These are phyloP conservation scores for Tamias sibiricus DNA, from an alignment of 2,113 vertebrate genomes.

Conservation along the genomic window DNA sequence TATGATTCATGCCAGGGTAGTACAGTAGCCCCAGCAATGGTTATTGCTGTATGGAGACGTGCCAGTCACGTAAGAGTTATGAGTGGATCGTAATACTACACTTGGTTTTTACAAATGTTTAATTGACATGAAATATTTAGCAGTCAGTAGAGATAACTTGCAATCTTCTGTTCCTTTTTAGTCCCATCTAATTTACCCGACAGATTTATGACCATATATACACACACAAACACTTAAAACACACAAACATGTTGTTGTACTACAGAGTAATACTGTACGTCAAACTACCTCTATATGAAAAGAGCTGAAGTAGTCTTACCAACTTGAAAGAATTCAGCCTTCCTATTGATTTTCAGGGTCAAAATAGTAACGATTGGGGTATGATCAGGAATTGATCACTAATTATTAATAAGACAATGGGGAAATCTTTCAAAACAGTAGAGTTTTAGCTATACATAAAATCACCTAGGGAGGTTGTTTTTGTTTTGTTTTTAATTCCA, in stretches of 20 bases:
- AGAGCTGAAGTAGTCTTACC: background rate
- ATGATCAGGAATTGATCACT: background rate
- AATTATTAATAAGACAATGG: background rate
- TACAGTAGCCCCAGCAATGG: constrained; percentile 45
- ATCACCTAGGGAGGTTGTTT: background rate
- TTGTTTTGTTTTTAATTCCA: background rate
- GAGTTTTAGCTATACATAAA: background rate
- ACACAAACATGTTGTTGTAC: background rate
- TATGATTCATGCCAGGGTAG: constrained; percentile 20
- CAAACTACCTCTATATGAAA: background rate
- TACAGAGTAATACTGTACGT: background rate
- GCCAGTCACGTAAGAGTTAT: constrained; percentile 52
- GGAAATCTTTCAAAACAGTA: background rate
- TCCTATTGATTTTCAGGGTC: constrained; percentile 17
- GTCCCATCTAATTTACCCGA: constrained; percentile 38
- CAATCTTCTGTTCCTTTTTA: constrained; percentile 59
- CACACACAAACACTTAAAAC: background rate
- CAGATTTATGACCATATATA: background rate
- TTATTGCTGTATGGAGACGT: constrained; percentile 18
- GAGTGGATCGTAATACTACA: constrained; percentile 61
- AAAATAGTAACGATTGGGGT: background rate
- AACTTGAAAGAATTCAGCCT: background rate
- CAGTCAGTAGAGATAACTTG: constrained; percentile 59
- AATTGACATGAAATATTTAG: constrained; percentile 66
- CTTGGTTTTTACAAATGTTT: constrained; percentile 58